A percentile compares a stretch with the other conserved stretches of the same genome.
Evolutionary conservation across 2,797 vertebrate genomes (phyloP).

Genomic region (Premnoplex brunnescens): DNA sequence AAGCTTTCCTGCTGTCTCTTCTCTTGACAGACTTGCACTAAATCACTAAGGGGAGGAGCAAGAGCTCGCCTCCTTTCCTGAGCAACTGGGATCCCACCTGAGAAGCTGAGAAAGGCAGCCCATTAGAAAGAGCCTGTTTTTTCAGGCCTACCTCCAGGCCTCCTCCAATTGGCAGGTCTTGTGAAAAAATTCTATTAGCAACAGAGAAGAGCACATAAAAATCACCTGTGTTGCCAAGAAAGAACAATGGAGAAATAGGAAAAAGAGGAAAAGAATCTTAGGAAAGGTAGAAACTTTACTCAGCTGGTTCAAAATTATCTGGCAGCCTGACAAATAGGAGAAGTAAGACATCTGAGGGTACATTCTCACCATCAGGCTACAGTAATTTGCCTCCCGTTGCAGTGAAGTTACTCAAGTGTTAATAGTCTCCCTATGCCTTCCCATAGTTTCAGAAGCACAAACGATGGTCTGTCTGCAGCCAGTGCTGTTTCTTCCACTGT

Average conservation of each 20-base stretch:
- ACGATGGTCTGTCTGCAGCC: rapidly evolving
- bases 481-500: background rate
- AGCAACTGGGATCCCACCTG: conserved; percentile 48
- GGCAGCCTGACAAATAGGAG: background rate
- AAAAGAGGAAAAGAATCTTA: rapidly evolving
- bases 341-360: background rate
- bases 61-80: background rate
- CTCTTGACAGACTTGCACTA: background rate
- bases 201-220: background rate
- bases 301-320: background rate
- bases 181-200: background rate
- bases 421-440: background rate
- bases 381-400: background rate
- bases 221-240: background rate
- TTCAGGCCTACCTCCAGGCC: background rate
- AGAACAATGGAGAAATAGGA: background rate
- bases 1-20: background rate
- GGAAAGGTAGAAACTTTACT: background rate
- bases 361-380: background rate
- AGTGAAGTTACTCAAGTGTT: background rate
- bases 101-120: background rate
- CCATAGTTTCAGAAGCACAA: background rate
- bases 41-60: conserved; percentile 33
- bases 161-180: background rate
- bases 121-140: background rate